phyloP scores from a whole-genome alignment of 92 coral and sea anemone genomes.

The Chrysogorgia sp. region DNA sequence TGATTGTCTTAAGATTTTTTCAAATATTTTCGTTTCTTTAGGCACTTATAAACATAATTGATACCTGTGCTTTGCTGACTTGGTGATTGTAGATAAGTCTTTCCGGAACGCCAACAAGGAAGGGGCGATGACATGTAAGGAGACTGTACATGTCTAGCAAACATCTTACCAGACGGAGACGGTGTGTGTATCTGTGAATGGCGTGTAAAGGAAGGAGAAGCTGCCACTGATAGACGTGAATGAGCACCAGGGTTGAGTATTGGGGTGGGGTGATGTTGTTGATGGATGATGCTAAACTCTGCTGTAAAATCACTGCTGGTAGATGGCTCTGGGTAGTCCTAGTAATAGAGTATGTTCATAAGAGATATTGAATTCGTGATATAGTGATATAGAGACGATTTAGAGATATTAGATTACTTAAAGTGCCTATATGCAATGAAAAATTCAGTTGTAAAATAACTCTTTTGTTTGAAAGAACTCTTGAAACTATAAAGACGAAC shows the following conservation, averaged over 20 bases:
- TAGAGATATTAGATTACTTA: not conserved
- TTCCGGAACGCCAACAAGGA: constrained; percentile 1
- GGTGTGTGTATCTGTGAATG: constrained; percentile 75
- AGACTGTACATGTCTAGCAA: constrained; percentile 7
- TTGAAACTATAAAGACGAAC: too few relatives aligned
- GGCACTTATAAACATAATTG: not conserved
- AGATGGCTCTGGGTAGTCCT: constrained; percentile 92
- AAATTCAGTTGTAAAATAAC: too few relatives aligned
- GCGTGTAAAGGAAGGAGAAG: constrained; percentile 74
- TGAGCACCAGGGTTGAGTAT: constrained; percentile 73
- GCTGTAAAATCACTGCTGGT: constrained; percentile 51
- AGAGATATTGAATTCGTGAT: too few relatives aligned
- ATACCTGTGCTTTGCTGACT: constrained; percentile 35
- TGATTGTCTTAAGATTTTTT: too few relatives aligned
- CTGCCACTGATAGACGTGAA: constrained; percentile 79
- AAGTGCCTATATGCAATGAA: too few relatives aligned
- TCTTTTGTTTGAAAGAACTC: too few relatives aligned
- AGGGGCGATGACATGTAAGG: constrained; percentile 77
- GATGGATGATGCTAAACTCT: constrained; percentile 53
- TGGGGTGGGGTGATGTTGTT: constrained; percentile 79
- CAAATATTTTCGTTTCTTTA: not conserved
- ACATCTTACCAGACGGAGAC: constrained; percentile 57
- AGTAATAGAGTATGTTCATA: not conserved
- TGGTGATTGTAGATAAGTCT: constrained; percentile 14
- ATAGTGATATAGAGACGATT: not conserved